Percentiles rank a stretch among this genome's conserved stretches.
Evolutionary conservation across 2,797 vertebrate genomes (phyloP).

Genomic region (Arnoldichthys spilopterus): DNA sequence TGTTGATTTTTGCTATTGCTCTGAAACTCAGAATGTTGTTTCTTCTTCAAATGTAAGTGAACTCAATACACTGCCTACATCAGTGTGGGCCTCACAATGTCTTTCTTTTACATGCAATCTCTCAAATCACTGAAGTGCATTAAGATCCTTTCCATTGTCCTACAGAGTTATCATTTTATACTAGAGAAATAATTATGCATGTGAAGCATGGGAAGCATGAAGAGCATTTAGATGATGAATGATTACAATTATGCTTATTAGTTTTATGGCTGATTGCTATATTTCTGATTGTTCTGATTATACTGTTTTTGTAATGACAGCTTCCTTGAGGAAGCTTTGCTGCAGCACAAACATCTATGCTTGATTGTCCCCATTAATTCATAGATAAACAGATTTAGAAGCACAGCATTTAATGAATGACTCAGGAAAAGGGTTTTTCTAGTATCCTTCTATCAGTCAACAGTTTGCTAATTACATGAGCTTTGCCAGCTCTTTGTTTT

Average conservation of each 20-base stretch:
- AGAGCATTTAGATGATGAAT: conserved; percentile 33
- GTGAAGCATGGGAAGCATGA: conserved; percentile 20
- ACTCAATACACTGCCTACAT: not conserved
- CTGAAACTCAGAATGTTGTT: not conserved
- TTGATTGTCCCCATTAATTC: conserved; percentile 18
- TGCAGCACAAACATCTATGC: conserved; percentile 1
- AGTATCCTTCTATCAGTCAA: not conserved
- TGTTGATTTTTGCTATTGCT: no score
- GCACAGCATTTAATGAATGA: conserved; percentile 2
- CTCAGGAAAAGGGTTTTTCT: not conserved
- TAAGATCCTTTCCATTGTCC: conserved; percentile 1
- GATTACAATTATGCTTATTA: conserved; percentile 47
- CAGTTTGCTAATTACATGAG: conserved; percentile 12
- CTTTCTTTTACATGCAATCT: not conserved
- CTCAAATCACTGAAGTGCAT: not conserved
- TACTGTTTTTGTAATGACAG: conserved; percentile 13
- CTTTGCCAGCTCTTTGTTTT: not conserved
- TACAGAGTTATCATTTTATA: conserved; percentile 28
- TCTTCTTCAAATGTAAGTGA: not conserved
- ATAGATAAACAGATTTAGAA: conserved; percentile 10
- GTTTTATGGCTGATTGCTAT: conserved; percentile 35
- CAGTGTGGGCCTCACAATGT: not conserved
- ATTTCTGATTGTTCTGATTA: conserved; percentile 30
- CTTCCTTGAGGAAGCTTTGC: conserved; percentile 21
- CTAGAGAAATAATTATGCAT: conserved; percentile 27